These are phyloP conservation scores for Rhimphoctona megacephalus DNA, from an alignment of 2,888 invertebrate genomes.

Conservation along the genomic window DNA sequence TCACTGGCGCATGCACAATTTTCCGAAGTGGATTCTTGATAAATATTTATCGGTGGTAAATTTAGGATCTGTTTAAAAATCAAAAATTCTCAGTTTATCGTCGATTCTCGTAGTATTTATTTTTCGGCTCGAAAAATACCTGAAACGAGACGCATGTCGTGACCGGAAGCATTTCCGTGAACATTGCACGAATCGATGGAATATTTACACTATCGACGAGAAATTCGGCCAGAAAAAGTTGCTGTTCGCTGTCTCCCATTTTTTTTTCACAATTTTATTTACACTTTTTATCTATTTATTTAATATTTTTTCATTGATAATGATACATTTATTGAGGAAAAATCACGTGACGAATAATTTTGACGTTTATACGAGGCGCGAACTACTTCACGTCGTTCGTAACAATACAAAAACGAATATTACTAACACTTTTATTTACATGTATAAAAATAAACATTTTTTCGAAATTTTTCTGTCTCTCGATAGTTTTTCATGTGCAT, in stretches of 20 bases:
- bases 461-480: not conserved
- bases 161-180: constrained; percentile 77
- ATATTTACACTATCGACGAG: constrained; percentile 86
- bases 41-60: constrained; percentile 87
- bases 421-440: not conserved
- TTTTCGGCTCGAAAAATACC: constrained; percentile 70
- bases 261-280: constrained; percentile 21
- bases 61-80: constrained; percentile 84
- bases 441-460: not conserved
- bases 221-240: constrained; percentile 88
- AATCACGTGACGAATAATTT: constrained; percentile 46
- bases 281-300: constrained; percentile 58
- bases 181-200: constrained; percentile 79
- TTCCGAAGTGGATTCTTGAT: constrained; percentile 86
- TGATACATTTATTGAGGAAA: not conserved
- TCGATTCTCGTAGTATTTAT: not conserved
- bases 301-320: constrained; percentile 21
- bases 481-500: not conserved
- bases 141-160: constrained; percentile 88
- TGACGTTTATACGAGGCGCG: constrained; percentile 19
- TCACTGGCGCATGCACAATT: constrained; percentile 84
- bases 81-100: not conserved
- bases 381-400: constrained; percentile 44
- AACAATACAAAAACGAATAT: constrained; percentile 9
- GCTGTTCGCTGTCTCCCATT: constrained; percentile 76